These are phyloP conservation scores for Blastomussa wellsi DNA, from an alignment of 92 coral and sea anemone species.

Conservation along the genomic window DNA sequence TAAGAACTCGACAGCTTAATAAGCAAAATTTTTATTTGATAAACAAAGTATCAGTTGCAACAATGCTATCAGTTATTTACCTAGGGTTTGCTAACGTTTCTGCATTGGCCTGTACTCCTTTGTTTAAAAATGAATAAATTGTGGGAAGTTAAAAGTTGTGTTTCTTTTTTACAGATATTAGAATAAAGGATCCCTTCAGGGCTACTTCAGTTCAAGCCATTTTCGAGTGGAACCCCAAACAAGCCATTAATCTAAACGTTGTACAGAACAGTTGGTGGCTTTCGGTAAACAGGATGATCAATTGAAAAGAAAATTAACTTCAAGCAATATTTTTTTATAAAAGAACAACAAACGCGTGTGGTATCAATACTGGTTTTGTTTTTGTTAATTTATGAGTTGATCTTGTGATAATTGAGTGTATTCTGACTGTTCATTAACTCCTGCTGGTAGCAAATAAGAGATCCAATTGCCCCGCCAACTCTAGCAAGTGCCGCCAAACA, in stretches of 20 bases:
- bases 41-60: not conserved
- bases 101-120: not conserved
- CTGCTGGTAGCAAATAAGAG: constrained; percentile 8
- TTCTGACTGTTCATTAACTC: constrained; percentile 42
- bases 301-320: constrained; percentile 26
- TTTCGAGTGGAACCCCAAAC: constrained; percentile 1
- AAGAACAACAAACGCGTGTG: constrained; percentile 38
- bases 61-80: not conserved
- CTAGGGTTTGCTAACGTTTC: not conserved
- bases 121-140: constrained; percentile 1
- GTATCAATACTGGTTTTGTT: constrained; percentile 14
- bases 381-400: constrained; percentile 42
- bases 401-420: constrained; percentile 35
- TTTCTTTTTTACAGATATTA: not conserved
- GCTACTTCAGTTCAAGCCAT: not conserved
- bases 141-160: constrained; percentile 10
- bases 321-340: constrained; percentile 22
- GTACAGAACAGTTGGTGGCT: constrained; percentile 38
- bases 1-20: not conserved
- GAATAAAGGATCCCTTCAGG: not conserved
- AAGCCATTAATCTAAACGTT: not conserved
- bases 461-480: constrained; percentile 16
- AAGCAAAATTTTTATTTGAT: not conserved
- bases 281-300: constrained; percentile 12
- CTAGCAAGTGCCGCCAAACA: constrained; percentile 6